Conservation (phyloP, 2,113 vertebrate species). For the Columba janthina region DNA sequence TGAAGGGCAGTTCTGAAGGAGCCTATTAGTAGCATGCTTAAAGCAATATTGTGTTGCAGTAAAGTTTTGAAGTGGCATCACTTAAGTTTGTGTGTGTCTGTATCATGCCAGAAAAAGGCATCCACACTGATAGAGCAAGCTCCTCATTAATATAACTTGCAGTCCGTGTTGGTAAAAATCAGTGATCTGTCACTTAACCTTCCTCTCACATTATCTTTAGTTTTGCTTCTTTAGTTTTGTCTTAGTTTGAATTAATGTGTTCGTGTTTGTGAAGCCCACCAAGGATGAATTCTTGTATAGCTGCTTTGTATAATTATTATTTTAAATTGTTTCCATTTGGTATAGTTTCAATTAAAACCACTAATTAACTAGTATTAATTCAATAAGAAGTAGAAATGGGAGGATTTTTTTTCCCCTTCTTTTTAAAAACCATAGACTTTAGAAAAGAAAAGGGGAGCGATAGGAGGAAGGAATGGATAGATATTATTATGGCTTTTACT, state of each 20-base stretch:
- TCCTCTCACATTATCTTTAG: not conserved
- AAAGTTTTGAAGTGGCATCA: not conserved
- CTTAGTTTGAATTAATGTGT: not conserved
- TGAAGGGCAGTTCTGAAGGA: not conserved
- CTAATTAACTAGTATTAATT: not conserved
- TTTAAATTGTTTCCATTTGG: not conserved
- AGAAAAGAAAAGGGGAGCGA: accelerated
- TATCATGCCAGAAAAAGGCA: not conserved
- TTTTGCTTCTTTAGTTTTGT: constrained; percentile 42
- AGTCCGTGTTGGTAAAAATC: not conserved
- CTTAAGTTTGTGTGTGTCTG: not conserved
- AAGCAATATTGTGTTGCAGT: not conserved
- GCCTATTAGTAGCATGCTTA: not conserved
- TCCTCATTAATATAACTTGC: not conserved
- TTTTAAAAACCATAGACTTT: not conserved
- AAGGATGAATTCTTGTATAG: not conserved
- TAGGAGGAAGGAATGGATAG: not conserved
- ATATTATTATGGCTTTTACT: not conserved
- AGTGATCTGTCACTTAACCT: not conserved
- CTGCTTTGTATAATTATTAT: constrained; percentile 11
- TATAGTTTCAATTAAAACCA: not conserved
- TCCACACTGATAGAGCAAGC: not conserved
- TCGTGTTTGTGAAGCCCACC: not conserved
- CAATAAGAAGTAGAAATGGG: not conserved
- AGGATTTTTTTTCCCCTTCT: not conserved